phyloP scores from a whole-genome alignment of 2,797 vertebrate genomes.

The Triplophysa yarkandensis region DNA sequence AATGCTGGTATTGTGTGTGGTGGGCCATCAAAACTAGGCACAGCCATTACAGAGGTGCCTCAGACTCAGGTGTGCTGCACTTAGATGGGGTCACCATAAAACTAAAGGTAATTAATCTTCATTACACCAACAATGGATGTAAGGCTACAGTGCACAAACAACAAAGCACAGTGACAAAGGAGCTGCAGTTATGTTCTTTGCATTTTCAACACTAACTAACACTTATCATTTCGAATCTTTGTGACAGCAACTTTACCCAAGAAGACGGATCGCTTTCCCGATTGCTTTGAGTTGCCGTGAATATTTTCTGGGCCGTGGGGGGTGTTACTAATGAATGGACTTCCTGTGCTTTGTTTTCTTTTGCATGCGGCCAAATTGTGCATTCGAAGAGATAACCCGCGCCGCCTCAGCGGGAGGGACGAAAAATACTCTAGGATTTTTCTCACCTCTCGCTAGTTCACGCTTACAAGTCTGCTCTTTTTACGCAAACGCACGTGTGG shows the following conservation, averaged over 20 bases:
- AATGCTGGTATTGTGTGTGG: background rate
- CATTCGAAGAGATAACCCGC: constrained; percentile 17
- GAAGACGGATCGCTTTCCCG: constrained; percentile 24
- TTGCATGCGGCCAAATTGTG: constrained; percentile 17
- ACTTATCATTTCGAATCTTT: constrained; percentile 37
- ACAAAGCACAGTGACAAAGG: constrained; percentile 43
- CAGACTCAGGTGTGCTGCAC: constrained; percentile 34
- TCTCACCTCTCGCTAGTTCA: constrained; percentile 17
- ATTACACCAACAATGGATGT: constrained; percentile 43
- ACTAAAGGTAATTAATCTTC: constrained; percentile 55
- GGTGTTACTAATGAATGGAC: constrained; percentile 38
- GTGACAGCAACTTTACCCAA: constrained; percentile 22
- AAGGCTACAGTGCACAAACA: background rate
- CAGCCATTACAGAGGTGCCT: background rate
- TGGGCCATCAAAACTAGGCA: background rate
- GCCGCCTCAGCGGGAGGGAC: constrained; percentile 8
- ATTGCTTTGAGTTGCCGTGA: constrained; percentile 4
- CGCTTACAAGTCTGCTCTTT: constrained; percentile 19
- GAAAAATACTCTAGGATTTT: constrained; percentile 29
- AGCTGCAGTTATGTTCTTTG: constrained; percentile 37
- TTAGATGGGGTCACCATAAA: background rate
- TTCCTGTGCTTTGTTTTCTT: constrained; percentile 34
- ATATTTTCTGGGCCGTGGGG: constrained; percentile 14
- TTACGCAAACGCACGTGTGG: constrained; percentile 7
- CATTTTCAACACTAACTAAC: background rate